Base-by-base conservation (phyloP, 2,113 vertebrate genomes). In the Crypturellus undulatus region DNA sequence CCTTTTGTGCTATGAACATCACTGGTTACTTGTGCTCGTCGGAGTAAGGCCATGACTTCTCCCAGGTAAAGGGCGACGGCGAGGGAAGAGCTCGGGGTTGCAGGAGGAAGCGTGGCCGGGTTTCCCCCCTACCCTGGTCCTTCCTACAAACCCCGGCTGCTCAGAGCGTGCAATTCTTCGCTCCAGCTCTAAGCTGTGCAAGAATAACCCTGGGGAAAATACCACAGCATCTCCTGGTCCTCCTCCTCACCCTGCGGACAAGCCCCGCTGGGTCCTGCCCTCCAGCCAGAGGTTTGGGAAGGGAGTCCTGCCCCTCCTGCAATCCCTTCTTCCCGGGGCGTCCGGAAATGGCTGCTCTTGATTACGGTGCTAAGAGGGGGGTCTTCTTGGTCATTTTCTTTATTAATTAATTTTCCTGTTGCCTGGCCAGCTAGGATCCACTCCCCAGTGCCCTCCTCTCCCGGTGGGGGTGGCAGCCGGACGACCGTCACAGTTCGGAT, bases 401-500 rank as follows among this genome's bases (percentile, higher is more conserved):
- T 51, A 15, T 10, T 26, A 15, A 84, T 88, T 20, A 32, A 73
- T 94, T 91, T 95, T 92, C 88, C 90, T 4, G 30, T 84, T 89
- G 90, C 87, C 92, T 54, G 89, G 75, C 79, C 80, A 69, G 63
- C 71, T 91, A 87, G 91, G 63, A 92, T 36, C 97, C 96, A 86
- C 92, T 95, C 87, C 91, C 96, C 90, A 62, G 83, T 25, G 54
- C 63, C 86, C 87, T 96, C 51, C 81, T 95, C 88, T 94, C 83
- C 67, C 25, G 32, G 63, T 1, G 84, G 93, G 94, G 87, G 12
- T 32, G 95, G 96, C 1, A 1, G 36, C 83, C 62, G 2, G 80
- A 79, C 81, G 26, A 2, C 52, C 22, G 83, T 99, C 98, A 99
- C 98, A 99, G 98, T 97, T 99, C 99, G 0, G 99, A 99, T 54